Percentiles rank a stretch among this genome's conserved stretches.
phyloP scores from a whole-genome alignment of 1,140 invertebrate genomes.

The Druon quercuslanigerum region DNA sequence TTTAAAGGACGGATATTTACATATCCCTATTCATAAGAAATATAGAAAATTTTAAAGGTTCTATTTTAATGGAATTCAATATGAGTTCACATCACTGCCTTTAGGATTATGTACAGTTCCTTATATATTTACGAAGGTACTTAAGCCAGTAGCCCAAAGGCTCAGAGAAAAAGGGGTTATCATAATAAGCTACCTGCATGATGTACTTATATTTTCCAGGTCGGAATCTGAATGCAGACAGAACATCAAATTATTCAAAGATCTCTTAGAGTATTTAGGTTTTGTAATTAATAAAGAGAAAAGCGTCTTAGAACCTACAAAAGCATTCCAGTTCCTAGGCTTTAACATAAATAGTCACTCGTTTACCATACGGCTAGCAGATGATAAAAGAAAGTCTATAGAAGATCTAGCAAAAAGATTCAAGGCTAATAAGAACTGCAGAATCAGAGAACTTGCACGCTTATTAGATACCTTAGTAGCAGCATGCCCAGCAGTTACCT shows the following conservation, averaged over 20 bases:
- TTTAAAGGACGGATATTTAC: slow-evolving; percentile 7
- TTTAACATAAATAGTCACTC: not conserved
- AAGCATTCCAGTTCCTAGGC: slow-evolving; percentile 28
- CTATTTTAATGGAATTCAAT: not conserved
- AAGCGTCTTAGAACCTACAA: not conserved
- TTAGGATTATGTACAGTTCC: slow-evolving; percentile 15
- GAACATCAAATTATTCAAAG: no score
- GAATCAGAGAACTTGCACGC: slow-evolving; percentile 4
- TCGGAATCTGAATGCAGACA: no score
- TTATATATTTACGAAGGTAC: slow-evolving; percentile 34
- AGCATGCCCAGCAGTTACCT: not conserved
- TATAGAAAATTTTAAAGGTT: slow-evolving; percentile 26
- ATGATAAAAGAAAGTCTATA: not conserved
- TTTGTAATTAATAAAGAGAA: slow-evolving; percentile 17
- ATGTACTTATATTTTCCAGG: no score
- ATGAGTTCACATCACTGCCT: slow-evolving; percentile 9
- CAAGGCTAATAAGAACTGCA: not conserved
- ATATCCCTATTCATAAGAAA: not conserved
- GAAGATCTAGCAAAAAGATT: not conserved
- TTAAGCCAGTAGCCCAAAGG: not conserved
- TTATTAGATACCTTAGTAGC: not conserved
- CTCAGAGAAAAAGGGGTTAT: not conserved
- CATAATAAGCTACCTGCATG: not conserved
- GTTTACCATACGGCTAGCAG: not conserved
- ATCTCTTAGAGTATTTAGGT: no score